A percentile compares a stretch with the other conserved stretches of the same genome.
phyloP scores from a whole-genome alignment of 1,140 invertebrate species.

The Nasonia vitripennis region DNA sequence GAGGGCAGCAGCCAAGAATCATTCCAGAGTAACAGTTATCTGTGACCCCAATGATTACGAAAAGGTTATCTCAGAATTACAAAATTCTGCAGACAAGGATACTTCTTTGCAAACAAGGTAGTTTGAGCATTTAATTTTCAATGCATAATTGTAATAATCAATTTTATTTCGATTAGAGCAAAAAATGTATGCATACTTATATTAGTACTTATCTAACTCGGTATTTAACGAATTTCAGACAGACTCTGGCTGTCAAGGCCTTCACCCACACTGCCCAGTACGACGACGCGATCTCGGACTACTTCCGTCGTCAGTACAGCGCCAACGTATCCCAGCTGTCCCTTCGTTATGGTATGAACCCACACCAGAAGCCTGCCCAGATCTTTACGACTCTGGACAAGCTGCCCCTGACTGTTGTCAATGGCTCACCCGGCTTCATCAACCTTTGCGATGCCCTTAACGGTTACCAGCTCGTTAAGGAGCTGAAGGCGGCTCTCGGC shows the following conservation, averaged over 20 bases:
- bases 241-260: constrained; percentile 90
- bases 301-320: constrained; percentile 94
- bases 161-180: too few species aligned
- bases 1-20: constrained; percentile 97
- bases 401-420: constrained; percentile 92
- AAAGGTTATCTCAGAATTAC: constrained; percentile 84
- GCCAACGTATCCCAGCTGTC: constrained; percentile 86
- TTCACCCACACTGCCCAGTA: constrained; percentile 97
- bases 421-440: constrained; percentile 97
- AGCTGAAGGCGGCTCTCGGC: constrained; percentile 86
- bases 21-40: constrained; percentile 94
- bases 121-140: constrained; percentile 27
- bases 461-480: constrained; percentile 96
- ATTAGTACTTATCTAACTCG: neutral
- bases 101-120: constrained; percentile 86
- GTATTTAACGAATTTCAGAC: constrained; percentile 73
- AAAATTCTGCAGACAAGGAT: constrained; percentile 77
- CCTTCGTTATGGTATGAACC: constrained; percentile 98
- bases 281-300: constrained; percentile 95
- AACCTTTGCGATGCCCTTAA: constrained; percentile 98
- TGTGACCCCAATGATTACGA: constrained; percentile 95
- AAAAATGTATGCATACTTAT: too few species aligned
- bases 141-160: neutral
- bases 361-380: constrained; percentile 97
- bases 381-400: constrained; percentile 88